Base-by-base conservation (phyloP, 2,797 vertebrate species). In the Tenualosa ilisha region DNA sequence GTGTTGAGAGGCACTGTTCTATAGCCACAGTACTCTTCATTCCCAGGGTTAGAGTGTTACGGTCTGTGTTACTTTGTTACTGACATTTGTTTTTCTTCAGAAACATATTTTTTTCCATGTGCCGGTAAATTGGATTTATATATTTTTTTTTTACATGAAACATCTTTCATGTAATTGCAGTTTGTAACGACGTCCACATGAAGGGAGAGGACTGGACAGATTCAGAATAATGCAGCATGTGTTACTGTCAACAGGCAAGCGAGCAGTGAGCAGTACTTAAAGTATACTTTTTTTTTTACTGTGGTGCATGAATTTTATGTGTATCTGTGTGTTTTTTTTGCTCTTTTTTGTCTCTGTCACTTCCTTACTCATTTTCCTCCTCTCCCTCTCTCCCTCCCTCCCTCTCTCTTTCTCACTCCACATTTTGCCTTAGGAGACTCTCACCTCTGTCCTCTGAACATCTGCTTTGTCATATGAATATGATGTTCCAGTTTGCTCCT, bases 401-500 rank as follows among this genome's bases (percentile, higher is more conserved):
- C 37, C 26, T 40, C 26, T 72, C 37, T 75, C 37, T 59, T 12
- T 53, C 11, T 8, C 61, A 83, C 82, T 83, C 53, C 37, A 31
- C 82, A 54, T 81, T 43, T 17, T 17, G 37, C 68, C 68, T 5
- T 1, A 75, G 68, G 68, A 75, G 53, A 26, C 26, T 72, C 20
- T 81, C 1, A 37, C 82, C 20, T 87, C 84, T 87, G 65, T 86
- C 84, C 63, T 12, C 81, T 86, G 85, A 90, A 81, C 86, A 89
- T 89, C 88, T 86, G 81, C 84, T 84, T 51, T 84, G 68, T 86
- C 85, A 81, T 86, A 82, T 56, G 84, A 85, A 26, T 84, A 56
- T 31, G 17, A 84, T 84, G 59, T 85, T 88, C 82, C 84, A 46
- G 63, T 82, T 82, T 51, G 43, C 61, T 86, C 46, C 46, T 22